Percentiles rank a stretch among this genome's conserved stretches.
phyloP scores from a whole-genome alignment of 2,888 invertebrate genomes.

The Tenthredo amoena region DNA sequence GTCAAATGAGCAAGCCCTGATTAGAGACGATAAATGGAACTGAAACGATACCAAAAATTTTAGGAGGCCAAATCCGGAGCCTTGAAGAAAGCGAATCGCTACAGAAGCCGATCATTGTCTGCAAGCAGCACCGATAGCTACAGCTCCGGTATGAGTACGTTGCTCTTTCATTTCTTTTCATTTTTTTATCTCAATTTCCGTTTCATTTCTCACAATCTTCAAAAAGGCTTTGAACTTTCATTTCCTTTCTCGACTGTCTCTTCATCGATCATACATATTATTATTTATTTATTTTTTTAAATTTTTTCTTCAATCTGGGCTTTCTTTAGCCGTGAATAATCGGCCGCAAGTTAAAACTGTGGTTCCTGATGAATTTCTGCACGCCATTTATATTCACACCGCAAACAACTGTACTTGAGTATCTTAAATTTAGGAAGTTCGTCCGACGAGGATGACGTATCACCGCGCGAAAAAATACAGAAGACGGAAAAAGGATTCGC shows the following conservation, averaged over 20 bases:
- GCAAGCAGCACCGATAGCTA: conserved; percentile 97
- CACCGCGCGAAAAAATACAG: conserved; percentile 95
- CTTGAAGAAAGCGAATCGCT: conserved; percentile 92
- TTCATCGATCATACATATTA: background rate
- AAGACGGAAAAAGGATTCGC: conserved; percentile 90
- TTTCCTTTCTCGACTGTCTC: background rate
- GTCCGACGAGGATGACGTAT: conserved; percentile 95
- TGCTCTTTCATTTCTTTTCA: conserved; percentile 51
- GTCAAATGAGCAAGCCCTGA: conserved; percentile 4
- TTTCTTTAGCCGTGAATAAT: background rate
- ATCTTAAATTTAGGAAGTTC: conserved; percentile 88
- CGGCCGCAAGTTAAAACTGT: background rate
- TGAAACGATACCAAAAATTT: conserved; percentile 65
- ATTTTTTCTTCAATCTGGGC: background rate
- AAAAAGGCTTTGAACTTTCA: background rate
- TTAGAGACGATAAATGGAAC: background rate
- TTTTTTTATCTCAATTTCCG: conserved; percentile 3
- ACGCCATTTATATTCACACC: background rate
- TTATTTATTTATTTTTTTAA: background rate
- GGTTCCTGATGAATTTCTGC: background rate
- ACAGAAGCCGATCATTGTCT: conserved; percentile 93
- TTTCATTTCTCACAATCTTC: conserved; percentile 15
- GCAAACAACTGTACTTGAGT: conserved; percentile 67
- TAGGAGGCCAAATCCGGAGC: conserved; percentile 86
- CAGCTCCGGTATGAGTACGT: conserved; percentile 87